Base-by-base conservation (phyloP, 1,140 invertebrate genomes). In the Brachionus calyciflorus region DNA sequence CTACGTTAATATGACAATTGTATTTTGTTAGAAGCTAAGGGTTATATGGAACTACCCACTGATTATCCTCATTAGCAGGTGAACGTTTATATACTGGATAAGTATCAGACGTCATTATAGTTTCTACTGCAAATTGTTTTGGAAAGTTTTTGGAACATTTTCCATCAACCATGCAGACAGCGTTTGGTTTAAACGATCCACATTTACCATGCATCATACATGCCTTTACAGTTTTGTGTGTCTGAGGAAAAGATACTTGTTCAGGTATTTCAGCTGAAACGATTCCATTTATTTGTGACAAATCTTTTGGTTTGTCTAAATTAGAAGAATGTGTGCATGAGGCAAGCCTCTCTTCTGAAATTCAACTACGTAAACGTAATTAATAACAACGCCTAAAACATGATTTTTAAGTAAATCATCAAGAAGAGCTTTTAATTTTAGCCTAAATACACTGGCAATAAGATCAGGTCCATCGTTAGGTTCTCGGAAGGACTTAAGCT, bases 331-430 rank as follows among this genome's bases (percentile, higher is more conserved):
- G 79, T 87, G 87, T 4, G 81, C 81, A 84, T 88, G 87, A 0
- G 87, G 85, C 28, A 87, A 79, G 7, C 87, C 85, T 77, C 85
- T 80, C 79, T 88, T 88, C 80, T 88, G 86, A 82, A 84, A 88
- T 80, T 89, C 87, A 44, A 88, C 77, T 21, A 81, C 78, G 76
- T 84, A 84, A 82, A 85, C 79, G 41, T 79, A 82, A 30, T 82
- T 83, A n/a, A 76, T 41, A 41, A 80, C 77, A 37, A 78, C 65
- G 14, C 86, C 84, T 79, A 83, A 82, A 4, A 85, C 70, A n/a
- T 80, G 17, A 65, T 78, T 21, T 69, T 83, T 82, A 6, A 77
- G 60, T 19, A 88, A 79, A 17, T 86, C 80, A 79, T 86, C 75
- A 77, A 87, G 82, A 3, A 89, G 76, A 48, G 80, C 79, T 78